Conservation (phyloP, 1,140 invertebrate genomes). For the Contarinia nasturtii region DNA sequence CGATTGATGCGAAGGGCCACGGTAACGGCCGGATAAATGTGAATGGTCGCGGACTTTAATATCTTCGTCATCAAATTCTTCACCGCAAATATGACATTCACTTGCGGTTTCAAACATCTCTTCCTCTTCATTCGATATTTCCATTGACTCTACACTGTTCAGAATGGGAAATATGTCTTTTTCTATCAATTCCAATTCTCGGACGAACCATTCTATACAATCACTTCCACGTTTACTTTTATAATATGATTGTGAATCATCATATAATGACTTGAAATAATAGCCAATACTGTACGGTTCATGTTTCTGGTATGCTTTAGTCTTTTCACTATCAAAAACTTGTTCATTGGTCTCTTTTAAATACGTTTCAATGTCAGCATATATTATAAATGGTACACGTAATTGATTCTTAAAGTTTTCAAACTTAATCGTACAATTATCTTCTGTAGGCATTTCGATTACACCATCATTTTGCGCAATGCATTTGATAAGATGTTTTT, state of each 20-base stretch:
- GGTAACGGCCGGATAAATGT: slow-evolving; percentile 16
- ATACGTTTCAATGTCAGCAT: slow-evolving; percentile 18
- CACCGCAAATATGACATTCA: slow-evolving; percentile 16
- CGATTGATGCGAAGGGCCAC: slow-evolving; percentile 15
- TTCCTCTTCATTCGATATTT: slow-evolving; percentile 7
- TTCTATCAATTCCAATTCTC: slow-evolving; percentile 7
- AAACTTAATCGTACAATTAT: slow-evolving; percentile 5
- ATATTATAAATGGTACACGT: slow-evolving; percentile 15
- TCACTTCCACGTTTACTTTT: slow-evolving; percentile 11
- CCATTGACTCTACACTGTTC: slow-evolving; percentile 8
- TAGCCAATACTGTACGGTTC: slow-evolving; percentile 11
- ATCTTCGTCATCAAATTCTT: slow-evolving; percentile 7
- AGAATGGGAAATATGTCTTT: slow-evolving; percentile 6
- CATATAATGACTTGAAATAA: slow-evolving; percentile 11
- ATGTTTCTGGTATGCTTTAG: slow-evolving; percentile 14
- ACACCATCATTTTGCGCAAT: too few species aligned
- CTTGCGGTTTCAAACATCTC: slow-evolving; percentile 1
- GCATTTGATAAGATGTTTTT: slow-evolving; percentile 8
- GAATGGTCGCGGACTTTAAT: slow-evolving; percentile 13
- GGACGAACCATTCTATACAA: slow-evolving; percentile 11
- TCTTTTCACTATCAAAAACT: slow-evolving; percentile 1
- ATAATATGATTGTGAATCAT: slow-evolving; percentile 11
- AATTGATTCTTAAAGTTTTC: slow-evolving; percentile 11
- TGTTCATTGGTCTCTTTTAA: slow-evolving; percentile 6
- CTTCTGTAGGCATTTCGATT: background rate